Evolutionary conservation across 2,797 vertebrate genomes (phyloP).

Genomic region (Neomorphus geoffroyi): DNA sequence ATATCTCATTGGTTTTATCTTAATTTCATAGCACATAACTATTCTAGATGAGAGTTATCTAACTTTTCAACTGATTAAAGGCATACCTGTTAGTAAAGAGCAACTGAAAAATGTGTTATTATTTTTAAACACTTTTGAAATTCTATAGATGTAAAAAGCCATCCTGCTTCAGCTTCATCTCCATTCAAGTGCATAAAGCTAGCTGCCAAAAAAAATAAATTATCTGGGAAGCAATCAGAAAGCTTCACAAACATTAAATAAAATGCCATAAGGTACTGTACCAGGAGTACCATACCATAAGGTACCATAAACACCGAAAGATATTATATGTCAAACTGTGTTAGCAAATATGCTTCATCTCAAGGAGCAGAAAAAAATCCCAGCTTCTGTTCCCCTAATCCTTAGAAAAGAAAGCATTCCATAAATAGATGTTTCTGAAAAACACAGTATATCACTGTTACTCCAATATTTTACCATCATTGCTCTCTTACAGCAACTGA

Average conservation of each 20-base stretch:
- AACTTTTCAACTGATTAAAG: not conserved
- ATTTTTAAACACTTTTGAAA: not conserved
- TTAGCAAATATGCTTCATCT: constrained; percentile 52
- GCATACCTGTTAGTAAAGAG: not conserved
- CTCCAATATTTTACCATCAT: not conserved
- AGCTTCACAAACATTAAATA: constrained; percentile 49
- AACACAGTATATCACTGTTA: not conserved
- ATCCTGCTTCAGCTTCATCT: not conserved
- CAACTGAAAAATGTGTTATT: not conserved
- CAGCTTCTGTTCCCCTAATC: constrained; percentile 1
- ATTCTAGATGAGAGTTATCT: not conserved
- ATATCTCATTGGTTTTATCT: not conserved
- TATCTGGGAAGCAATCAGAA: constrained; percentile 48
- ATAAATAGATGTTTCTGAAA: not conserved
- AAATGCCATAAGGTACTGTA: constrained; percentile 39
- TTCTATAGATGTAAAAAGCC: not conserved
- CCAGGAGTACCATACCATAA: constrained; percentile 53
- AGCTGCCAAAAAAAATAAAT: constrained; percentile 51
- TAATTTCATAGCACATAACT: not conserved
- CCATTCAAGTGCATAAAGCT: not conserved
- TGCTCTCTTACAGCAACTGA: not conserved
- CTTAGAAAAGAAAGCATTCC: constrained; percentile 14
- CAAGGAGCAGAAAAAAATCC: constrained; percentile 5
- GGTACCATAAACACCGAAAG: constrained; percentile 52
- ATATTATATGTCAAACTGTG: constrained; percentile 48